Base-by-base conservation (phyloP, 2,888 invertebrate genomes). In the Eupithecia dodoneata region DNA sequence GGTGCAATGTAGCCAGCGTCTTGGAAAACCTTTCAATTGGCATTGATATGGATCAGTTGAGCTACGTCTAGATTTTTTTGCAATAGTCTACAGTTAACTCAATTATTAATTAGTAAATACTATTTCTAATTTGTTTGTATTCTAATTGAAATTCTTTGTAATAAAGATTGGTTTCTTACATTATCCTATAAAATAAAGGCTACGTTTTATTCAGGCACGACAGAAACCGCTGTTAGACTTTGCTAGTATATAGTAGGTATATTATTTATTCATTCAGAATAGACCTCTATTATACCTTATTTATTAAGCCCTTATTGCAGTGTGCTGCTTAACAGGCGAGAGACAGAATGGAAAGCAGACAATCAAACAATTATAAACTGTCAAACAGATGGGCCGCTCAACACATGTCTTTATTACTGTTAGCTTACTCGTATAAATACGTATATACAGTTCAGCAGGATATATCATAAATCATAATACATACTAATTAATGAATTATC, bases 311-410 rank as follows among this genome's bases (percentile, higher is more conserved):
- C 52, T 9, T 0, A 52, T 5, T 52, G 52, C 52, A 52, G 15
- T 52, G 59, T 10, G 59, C 59, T 18, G 18, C 1, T 10, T 6
- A 59, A 59, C 9, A 59, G 4, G 9, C 18, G 10, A 42, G 65
- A 41, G 41, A 65, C 41, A 12, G 12, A 30, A 65, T 30, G 30
- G 13, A 30, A 65, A 59, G 59, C 59, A 59, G 18, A 65, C 65
- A 65, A 41, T 13, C 41, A 65, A 65, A 65, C 65, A 41, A 65
- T 65, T 41, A 41, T 65, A 65, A 66, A 42, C 49, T 52, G 13
- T n/a, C 66, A 73, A 66, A 66, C 41, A 66, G 66, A 41, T 73
- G 66, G 49, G 15, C 41, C 44, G n/a, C 55, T 42, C 55, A 63
- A 41, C 49, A 41, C 65, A 41, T 65, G 65, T 65, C 13, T 65